Evolutionary conservation across 2,113 vertebrate species (phyloP), one percentile per base, ranked within the genome.

Genomic region (Corythornis vintsioides): DNA sequence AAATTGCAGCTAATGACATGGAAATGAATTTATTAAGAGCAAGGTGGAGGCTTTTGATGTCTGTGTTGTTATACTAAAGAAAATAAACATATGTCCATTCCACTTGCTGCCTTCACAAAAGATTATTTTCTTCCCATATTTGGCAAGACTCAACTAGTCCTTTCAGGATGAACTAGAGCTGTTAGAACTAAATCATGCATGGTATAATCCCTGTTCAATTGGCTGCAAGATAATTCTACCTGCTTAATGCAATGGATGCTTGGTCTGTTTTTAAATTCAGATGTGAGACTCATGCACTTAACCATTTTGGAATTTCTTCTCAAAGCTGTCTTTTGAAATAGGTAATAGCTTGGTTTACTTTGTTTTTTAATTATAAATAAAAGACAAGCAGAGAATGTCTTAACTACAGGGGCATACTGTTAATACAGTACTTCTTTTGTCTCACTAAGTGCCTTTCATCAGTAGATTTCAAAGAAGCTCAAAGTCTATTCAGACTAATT

Each of bases 241-340:
- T 91, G 52, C 76, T 91, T 73, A 76, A 87, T 63, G 74, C 59
- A 73, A 26, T 70, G 81, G 89, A 78, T 0, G 4, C 60, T 87
- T 94, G 92, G 38, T 74, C 77, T 94, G 21, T 73, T 92, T 94
- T 90, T 70, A 66, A 87, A 52, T 82, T 80, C 43, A 82, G 0
- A 55, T 93, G 50, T 79, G 56, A 31, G 43, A 83, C 71, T 89
- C 56, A 20, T 29, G 47, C 81, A 50, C 63, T 63, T 90, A 84
- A 75, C 24, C 13, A 2, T 86, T 88, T 93, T 65, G 59, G 63
- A 73, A 67, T 82, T 72, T 86, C 80, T 91, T 88, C 80, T 79
- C 90, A 87, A 74, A 92, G 29, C 31, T 93, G 20, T 45, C 77
- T 76, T 94, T 93, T 89, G 64, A 93, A 87, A 89, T 35, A 59